Percentiles rank a stretch among this genome's conserved stretches.
These are phyloP conservation scores for Sipunculus nudus DNA, from an alignment of 2,888 invertebrate genomes.

Conservation along the genomic window DNA sequence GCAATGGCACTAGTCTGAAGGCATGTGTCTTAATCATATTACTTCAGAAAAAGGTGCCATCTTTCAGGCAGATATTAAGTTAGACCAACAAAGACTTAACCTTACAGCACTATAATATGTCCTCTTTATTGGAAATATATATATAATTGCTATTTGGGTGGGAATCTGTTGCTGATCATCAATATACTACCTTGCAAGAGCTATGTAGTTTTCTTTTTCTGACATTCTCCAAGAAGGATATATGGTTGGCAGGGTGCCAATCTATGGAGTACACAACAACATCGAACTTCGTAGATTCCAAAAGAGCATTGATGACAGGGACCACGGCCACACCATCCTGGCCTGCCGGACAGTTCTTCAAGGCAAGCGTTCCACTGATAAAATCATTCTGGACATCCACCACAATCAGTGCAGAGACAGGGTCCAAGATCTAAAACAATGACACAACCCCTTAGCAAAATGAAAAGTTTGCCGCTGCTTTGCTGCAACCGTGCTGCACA, in stretches of 20 bases:
- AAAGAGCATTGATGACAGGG: slow-evolving; percentile 82
- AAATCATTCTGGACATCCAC: slow-evolving; percentile 99
- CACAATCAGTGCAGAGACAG: slow-evolving; percentile 79
- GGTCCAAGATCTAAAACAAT: slow-evolving; percentile 47
- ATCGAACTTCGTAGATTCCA: slow-evolving; percentile 38
- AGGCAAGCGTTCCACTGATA: slow-evolving; percentile 91
- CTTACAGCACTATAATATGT: too few species aligned
- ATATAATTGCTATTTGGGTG: too few species aligned
- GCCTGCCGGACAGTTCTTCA: slow-evolving; percentile 90
- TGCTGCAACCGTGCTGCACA: too few species aligned
- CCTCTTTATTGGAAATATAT: too few species aligned
- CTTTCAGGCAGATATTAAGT: too few species aligned
- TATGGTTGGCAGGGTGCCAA: slow-evolving; percentile 97
- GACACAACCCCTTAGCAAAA: too few species aligned
- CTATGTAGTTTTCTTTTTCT: slow-evolving; percentile 45
- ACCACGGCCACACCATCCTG: slow-evolving; percentile 74
- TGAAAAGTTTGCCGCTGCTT: too few species aligned
- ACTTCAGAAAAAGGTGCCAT: too few species aligned
- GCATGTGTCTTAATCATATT: too few species aligned
- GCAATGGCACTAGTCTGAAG: too few species aligned
- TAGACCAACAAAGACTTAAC: too few species aligned
- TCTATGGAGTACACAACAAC: slow-evolving; percentile 92
- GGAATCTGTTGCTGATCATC: too few species aligned
- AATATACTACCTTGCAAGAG: slow-evolving; percentile 30
- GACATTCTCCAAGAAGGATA: slow-evolving; percentile 95